Percentiles rank a stretch among this genome's conserved stretches.
Conservation (phyloP, 2,797 vertebrate species). For the Graptemys geographica region DNA sequence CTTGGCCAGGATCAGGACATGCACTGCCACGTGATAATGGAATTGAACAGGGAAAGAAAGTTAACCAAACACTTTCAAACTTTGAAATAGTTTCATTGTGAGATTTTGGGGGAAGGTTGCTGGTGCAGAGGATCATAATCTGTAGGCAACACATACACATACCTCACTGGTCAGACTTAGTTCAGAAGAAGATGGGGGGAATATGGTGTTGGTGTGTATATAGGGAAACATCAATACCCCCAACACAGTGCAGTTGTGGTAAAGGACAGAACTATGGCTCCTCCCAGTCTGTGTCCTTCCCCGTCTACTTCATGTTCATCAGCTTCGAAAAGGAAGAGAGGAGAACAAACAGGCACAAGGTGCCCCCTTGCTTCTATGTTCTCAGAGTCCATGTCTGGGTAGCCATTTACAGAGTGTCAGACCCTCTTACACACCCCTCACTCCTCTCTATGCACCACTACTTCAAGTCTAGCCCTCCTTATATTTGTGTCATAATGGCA, state of each 20-base stretch:
- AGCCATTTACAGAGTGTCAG: neutral
- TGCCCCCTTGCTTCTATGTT: neutral
- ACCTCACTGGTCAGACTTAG: neutral
- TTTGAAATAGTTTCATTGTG: neutral
- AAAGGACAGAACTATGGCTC: neutral
- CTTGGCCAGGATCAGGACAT: neutral
- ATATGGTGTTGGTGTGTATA: rapidly evolving
- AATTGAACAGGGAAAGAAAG: neutral
- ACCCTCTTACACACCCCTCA: neutral
- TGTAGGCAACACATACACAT: rapidly evolving
- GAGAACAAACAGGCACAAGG: neutral
- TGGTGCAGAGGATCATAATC: neutral
- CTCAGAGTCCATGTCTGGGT: neutral
- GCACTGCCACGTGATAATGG: neutral
- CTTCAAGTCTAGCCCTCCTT: neutral
- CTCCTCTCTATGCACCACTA: neutral
- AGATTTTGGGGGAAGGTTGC: neutral
- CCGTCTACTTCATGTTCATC: neutral
- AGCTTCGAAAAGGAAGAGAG: neutral
- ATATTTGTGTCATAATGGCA: neutral
- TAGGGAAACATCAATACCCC: neutral
- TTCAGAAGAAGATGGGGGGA: neutral
- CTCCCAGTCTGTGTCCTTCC: neutral
- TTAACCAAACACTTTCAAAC: neutral
- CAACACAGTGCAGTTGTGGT: neutral